A percentile compares a stretch with the other conserved stretches of the same genome.
Conservation (phyloP, 2,888 invertebrate genomes). For the Drosophila pegasa region DNA sequence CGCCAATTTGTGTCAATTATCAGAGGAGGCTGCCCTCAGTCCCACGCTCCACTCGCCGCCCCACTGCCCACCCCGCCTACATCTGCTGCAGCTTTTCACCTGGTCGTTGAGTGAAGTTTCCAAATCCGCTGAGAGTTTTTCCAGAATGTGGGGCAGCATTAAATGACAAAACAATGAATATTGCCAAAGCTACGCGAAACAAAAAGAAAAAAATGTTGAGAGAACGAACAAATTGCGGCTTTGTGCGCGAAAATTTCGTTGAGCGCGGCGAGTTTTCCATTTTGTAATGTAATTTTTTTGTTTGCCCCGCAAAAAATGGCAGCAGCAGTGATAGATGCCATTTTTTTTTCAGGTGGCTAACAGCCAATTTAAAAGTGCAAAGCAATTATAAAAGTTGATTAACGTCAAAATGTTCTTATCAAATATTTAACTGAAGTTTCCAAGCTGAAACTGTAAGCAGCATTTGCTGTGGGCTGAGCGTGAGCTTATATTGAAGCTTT, state of each 20-base stretch:
- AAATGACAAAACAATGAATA: slow-evolving; percentile 54
- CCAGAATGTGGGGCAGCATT: slow-evolving; percentile 42
- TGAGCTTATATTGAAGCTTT: not conserved
- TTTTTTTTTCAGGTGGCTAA: slow-evolving; percentile 5
- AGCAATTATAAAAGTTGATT: slow-evolving; percentile 26
- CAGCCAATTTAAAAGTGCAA: slow-evolving; percentile 26
- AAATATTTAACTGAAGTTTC: not conserved
- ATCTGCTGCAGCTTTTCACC: slow-evolving; percentile 27
- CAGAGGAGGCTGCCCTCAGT: slow-evolving; percentile 60
- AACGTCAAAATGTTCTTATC: slow-evolving; percentile 6
- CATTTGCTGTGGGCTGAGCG: not conserved
- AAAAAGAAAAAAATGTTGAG: not conserved
- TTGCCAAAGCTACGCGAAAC: slow-evolving; percentile 20
- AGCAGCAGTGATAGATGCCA: slow-evolving; percentile 5
- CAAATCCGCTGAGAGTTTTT: slow-evolving; percentile 48
- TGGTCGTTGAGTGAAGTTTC: slow-evolving; percentile 35
- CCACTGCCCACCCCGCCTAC: not conserved
- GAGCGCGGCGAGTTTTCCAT: slow-evolving; percentile 8
- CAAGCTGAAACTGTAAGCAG: not conserved
- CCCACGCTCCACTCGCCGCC: not conserved
- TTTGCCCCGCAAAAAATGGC: not conserved
- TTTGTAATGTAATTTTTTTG: slow-evolving; percentile 9
- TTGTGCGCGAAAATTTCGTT: slow-evolving; percentile 14
- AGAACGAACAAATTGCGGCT: slow-evolving; percentile 4
- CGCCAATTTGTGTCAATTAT: slow-evolving; percentile 79